Percentiles rank a stretch among this genome's conserved stretches.
phyloP scores from a whole-genome alignment of 53 echinoderm and acorn worm species.

The Astropecten irregularis region DNA sequence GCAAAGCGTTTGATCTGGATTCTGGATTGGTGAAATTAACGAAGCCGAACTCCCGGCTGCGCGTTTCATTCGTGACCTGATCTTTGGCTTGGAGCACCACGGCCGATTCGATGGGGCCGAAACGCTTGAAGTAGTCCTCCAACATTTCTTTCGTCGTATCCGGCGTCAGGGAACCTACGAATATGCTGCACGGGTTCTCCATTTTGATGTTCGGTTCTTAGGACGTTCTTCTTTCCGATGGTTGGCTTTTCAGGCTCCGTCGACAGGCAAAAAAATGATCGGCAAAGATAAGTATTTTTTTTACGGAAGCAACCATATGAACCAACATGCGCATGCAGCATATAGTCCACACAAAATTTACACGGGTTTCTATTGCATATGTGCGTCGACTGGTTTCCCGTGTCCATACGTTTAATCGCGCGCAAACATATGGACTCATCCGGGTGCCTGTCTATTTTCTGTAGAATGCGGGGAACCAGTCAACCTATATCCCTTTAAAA shows the following conservation, averaged over 20 bases:
- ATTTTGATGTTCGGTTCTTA: background rate
- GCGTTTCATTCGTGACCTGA: background rate
- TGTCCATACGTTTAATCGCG: background rate
- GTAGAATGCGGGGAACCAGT: conserved; percentile 15
- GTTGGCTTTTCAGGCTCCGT: background rate
- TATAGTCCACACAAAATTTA: too few species aligned
- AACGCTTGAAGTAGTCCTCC: conserved; percentile 24
- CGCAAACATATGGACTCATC: background rate
- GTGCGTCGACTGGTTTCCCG: conserved; percentile 8
- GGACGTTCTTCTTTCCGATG: background rate
- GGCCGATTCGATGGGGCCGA: conserved; percentile 43
- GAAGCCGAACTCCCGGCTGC: conserved; percentile 43
- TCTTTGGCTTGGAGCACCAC: conserved; percentile 21
- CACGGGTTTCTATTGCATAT: conserved; percentile 22
- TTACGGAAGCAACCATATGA: conserved; percentile 28
- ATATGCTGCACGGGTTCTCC: conserved; percentile 54
- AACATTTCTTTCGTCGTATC: conserved; percentile 29
- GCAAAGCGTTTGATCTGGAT: background rate
- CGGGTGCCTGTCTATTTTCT: background rate
- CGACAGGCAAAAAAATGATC: background rate
- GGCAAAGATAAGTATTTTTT: background rate
- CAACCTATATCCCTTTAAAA: background rate
- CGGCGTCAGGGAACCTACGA: conserved; percentile 27
- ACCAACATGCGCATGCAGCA: background rate
- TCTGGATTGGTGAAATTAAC: conserved; percentile 41